Base-by-base conservation (phyloP, 1,140 invertebrate species). In the Aphelinus atriplicis region DNA sequence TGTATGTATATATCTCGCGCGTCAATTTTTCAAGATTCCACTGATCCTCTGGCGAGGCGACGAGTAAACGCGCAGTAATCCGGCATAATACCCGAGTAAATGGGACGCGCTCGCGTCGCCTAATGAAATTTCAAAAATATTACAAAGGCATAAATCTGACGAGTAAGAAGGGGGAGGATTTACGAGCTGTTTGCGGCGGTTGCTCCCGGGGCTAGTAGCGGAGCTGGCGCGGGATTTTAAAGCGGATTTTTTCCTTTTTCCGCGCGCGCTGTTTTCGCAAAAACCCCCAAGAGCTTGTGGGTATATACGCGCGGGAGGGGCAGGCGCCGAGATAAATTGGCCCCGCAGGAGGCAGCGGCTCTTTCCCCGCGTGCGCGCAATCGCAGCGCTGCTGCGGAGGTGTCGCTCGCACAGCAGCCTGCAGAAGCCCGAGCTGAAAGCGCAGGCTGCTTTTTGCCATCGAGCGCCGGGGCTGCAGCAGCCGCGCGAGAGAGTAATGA, bases 361-460 rank as follows among this genome's bases (percentile, higher is more conserved):
- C 26, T 26, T 26, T 26, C 26, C 26, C 26, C 26, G 26, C 26
- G 26, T 26, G 26, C 4, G 43, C 50, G 56, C 66, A 46, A 57
- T 58, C 57, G 56, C 66, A 65, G 43, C 10, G 42, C 51, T 7
- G 26, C 26, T 4, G 50, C 4, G 47, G n/a, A 65, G 63, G 63
- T 65, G 63, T 64, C 7, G 62, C 47, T 62, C 3, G 7, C 58
- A 0, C 58, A 7, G 56, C 10, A 57, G 56, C 26, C 58, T 26
- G 3, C 56, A n/a, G 26, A n/a, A 57, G 56, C 56, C 3, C 56
- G 6, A 6, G 26, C 26, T 6, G 63, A 50, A 65, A 47, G 45
- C 46, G 63, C 26, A 43, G 50, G n/a, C 64, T 66, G 66, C n/a
- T 68, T 68, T 68, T 68, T 58, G 66, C 64, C 51, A 65, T 65